Conservation (phyloP, 1,140 invertebrate species). For the Drosophila pectinifera region DNA sequence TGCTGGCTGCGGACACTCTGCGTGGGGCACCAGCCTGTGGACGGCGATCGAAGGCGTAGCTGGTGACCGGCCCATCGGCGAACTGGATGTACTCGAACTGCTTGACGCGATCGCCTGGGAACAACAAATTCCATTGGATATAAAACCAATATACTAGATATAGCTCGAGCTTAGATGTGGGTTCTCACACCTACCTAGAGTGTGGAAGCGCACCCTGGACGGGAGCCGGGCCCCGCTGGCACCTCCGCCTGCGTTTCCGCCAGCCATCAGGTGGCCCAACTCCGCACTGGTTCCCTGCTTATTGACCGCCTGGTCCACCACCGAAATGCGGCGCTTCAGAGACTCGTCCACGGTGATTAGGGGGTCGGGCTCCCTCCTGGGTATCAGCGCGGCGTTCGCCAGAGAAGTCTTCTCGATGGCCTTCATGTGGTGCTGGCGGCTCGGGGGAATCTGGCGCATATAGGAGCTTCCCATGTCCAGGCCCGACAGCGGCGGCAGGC, state of each 20-base stretch:
- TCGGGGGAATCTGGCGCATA: slow-evolving; percentile 19
- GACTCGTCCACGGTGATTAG: slow-evolving; percentile 52
- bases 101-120: slow-evolving; percentile 40
- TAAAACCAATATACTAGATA: too few species aligned
- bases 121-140: not conserved
- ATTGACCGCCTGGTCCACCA: not conserved
- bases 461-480: not conserved
- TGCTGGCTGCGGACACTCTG: not conserved
- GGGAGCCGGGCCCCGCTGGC: not conserved
- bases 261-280: not conserved
- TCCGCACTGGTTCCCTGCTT: not conserved
- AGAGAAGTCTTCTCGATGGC: slow-evolving; percentile 36
- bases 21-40: not conserved
- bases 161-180: too few species aligned
- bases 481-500: slow-evolving; percentile 41
- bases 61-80: slow-evolving; percentile 55
- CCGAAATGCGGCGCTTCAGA: slow-evolving; percentile 41
- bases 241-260: not conserved
- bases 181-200: slow-evolving; percentile 30
- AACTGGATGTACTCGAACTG: slow-evolving; percentile 62
- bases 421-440: slow-evolving; percentile 43
- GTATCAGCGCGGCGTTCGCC: not conserved
- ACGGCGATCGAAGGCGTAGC: slow-evolving; percentile 47
- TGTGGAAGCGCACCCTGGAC: slow-evolving; percentile 30
- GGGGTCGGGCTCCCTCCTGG: slow-evolving; percentile 6